Conservation (phyloP, 2,797 vertebrate species). For the Synanceia verrucosa region DNA sequence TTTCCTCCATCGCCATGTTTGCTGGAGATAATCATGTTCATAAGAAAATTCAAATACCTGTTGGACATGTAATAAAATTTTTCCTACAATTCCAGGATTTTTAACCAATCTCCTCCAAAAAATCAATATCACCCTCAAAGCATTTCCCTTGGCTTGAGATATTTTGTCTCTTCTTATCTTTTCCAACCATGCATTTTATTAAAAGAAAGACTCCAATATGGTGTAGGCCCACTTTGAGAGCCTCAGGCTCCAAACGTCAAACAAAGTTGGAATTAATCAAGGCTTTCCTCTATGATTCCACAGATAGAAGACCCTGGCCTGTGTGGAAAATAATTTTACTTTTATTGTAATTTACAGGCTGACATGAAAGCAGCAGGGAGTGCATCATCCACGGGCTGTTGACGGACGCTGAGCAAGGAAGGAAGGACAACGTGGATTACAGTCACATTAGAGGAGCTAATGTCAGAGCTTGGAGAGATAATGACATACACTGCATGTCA, state of each 20-base stretch:
- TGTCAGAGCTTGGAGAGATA: constrained; percentile 29
- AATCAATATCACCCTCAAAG: constrained; percentile 47
- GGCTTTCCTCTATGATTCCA: constrained; percentile 2
- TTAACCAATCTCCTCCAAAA: constrained; percentile 45
- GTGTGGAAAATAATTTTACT: constrained; percentile 32
- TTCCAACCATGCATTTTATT: constrained; percentile 44
- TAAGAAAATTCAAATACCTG: constrained; percentile 52
- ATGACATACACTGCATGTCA: constrained; percentile 48
- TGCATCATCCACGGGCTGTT: constrained; percentile 8
- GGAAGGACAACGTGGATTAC: constrained; percentile 23
- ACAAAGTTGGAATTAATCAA: constrained; percentile 44
- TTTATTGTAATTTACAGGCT: constrained; percentile 26
- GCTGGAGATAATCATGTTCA: constrained; percentile 18
- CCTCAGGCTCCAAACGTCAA: constrained; percentile 19
- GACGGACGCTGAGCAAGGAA: constrained; percentile 7
- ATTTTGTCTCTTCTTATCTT: constrained; percentile 34
- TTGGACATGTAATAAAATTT: constrained; percentile 35
- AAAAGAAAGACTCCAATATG: constrained; percentile 37
- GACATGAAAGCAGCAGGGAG: constrained; percentile 20
- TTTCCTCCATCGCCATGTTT: constrained; percentile 18
- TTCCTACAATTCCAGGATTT: constrained; percentile 35
- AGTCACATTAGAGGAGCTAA: constrained; percentile 35
- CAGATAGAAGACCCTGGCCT: not conserved
- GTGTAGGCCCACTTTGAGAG: constrained; percentile 17
- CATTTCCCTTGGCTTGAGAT: constrained; percentile 34